A percentile compares a stretch with the other conserved stretches of the same genome.
phyloP scores from a whole-genome alignment of 1,140 invertebrate genomes.

The Pectinophora gossypiella region DNA sequence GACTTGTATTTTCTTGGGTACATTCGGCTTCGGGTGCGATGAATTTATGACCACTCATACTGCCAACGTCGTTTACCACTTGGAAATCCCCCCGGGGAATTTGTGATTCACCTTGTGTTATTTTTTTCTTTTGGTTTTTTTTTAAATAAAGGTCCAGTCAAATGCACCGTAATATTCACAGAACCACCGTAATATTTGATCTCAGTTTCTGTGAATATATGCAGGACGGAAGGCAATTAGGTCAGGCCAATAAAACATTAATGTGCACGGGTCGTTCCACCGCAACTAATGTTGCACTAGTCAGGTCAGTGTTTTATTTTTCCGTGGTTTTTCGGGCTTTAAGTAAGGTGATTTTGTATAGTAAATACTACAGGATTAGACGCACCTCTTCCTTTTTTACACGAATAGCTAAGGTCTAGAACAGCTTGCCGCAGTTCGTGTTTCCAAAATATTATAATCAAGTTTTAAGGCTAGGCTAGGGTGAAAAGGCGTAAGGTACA shows the following conservation, averaged over 20 bases:
- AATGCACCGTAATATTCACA: background rate
- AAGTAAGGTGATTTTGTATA: no score
- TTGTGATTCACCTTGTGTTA: background rate
- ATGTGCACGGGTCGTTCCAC: conserved; percentile 44
- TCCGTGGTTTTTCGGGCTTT: no score
- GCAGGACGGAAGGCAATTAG: conserved; percentile 49
- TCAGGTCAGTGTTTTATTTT: conserved; percentile 9
- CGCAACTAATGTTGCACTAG: conserved; percentile 32
- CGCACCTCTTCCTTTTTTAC: no score
- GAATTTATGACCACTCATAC: conserved; percentile 13
- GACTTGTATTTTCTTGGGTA: conserved; percentile 25
- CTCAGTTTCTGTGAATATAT: background rate
- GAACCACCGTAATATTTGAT: no score
- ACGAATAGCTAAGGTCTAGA: no score
- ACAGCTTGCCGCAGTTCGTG: no score
- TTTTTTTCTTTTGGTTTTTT: background rate
- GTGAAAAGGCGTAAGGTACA: no score
- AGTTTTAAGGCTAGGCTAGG: no score
- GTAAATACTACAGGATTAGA: no score
- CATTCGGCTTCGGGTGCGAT: conserved; percentile 9
- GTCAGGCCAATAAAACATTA: conserved; percentile 61
- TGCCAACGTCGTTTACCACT: background rate
- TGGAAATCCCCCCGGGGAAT: background rate
- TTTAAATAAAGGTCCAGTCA: no score
- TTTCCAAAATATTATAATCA: no score